Conservation (phyloP, 23 tunicate species). For the Styela clava region DNA sequence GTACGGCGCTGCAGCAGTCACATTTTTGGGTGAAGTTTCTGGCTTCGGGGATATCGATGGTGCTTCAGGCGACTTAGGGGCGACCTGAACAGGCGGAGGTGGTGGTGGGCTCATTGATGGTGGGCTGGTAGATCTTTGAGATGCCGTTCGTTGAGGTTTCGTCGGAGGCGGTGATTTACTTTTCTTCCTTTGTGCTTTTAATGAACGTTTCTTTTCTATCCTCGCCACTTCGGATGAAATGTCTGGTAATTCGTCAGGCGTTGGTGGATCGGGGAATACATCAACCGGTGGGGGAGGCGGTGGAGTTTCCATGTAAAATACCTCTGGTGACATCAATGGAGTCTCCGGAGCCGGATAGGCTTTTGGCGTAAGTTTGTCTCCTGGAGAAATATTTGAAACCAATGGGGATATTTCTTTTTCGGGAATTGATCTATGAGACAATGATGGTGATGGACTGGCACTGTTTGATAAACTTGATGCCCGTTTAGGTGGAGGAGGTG, state of each 20-base stretch:
- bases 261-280: conserved; percentile 11
- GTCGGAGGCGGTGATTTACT: neutral
- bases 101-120: neutral
- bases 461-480: conserved; percentile 52
- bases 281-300: conserved; percentile 28
- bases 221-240: neutral
- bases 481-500: conserved; percentile 70
- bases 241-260: neutral
- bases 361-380: neutral
- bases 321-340: neutral
- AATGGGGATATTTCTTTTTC: neutral
- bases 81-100: neutral
- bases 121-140: neutral
- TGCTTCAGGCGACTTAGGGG: neutral
- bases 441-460: conserved; percentile 13
- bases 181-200: neutral
- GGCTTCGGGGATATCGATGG: neutral
- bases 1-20: neutral
- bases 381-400: neutral
- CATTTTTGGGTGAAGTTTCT: neutral
- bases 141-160: neutral
- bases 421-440: conserved; percentile 1
- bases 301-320: neutral
- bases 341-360: neutral
- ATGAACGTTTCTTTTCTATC: neutral